These are phyloP conservation scores for Xestia c-nigrum DNA, from an alignment of 2,888 invertebrate genomes.

Conservation along the genomic window DNA sequence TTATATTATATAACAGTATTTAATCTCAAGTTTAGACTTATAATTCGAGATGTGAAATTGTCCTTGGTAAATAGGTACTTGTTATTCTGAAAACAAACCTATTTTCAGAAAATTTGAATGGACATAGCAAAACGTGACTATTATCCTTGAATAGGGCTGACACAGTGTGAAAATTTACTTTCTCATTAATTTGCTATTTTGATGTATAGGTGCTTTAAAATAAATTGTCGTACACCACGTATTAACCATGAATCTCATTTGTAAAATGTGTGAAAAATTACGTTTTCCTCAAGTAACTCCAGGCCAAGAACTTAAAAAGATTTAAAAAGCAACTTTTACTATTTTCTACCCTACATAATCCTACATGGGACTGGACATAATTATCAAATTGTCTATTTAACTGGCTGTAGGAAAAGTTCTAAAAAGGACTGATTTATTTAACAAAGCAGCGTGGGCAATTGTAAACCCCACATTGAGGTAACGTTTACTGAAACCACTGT, in stretches of 20 bases:
- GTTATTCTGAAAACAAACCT: conserved; percentile 42
- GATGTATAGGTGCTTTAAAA: not conserved
- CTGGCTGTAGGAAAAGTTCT: not conserved
- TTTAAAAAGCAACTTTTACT: not conserved
- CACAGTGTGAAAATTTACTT: conserved; percentile 9
- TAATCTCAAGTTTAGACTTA: not conserved
- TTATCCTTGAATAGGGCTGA: conserved; percentile 54
- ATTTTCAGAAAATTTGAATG: conserved; percentile 44
- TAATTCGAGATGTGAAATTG: conserved; percentile 19
- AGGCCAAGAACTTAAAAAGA: not conserved
- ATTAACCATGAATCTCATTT: not conserved
- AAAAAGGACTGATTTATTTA: not conserved
- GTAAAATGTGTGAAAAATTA: not conserved
- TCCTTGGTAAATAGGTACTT: conserved; percentile 23
- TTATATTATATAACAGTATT: not conserved
- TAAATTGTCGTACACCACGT: not conserved
- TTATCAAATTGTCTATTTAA: not conserved
- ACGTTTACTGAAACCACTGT: not conserved
- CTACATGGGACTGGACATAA: not conserved
- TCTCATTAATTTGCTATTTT: not conserved
- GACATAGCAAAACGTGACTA: conserved; percentile 36
- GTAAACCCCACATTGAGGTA: not conserved
- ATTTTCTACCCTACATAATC: not conserved
- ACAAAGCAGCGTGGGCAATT: not conserved
- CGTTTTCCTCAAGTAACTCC: not conserved